Evolutionary conservation across 2,888 invertebrate genomes (phyloP), one percentile per base, ranked within the genome.

Genomic region (Cheilosia vulpina): DNA sequence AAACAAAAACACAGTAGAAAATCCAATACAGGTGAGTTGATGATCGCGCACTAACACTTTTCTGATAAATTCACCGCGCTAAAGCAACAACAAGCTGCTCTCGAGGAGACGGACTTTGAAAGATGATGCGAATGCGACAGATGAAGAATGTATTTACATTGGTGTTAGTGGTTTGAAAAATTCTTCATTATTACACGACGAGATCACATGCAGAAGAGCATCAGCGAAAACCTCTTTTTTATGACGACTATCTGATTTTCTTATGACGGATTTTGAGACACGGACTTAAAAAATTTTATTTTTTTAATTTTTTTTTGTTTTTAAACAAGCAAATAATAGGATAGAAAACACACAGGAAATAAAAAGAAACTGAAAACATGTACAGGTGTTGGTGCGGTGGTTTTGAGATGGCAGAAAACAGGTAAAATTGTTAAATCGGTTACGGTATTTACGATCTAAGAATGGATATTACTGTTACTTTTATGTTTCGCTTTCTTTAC

Each of bases 21-120:
- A 62, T 72, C 73, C 68, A 73, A 79, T 31, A 84, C 83, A 84
- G 83, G 83, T 84, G 79, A 79, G 83, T 55, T 76, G 57, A 24
- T 55, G 47, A 21, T 50, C 45, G 27, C 17, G 13, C 73, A 72
- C 76, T 45, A 15, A 3, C 13, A 38, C 6, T 24, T 13, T 6
- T 27, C 27, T 6, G 50, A 43, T 7, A 31, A 43, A 58, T 52
- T 76, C 43, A 60, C 65, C 41, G 60, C 52, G 52, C 43, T 45
- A 31, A 53, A 3, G n/a, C 65, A 75, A 52, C 63, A 69, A 81
- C 75, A 76, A 68, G 19, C 31, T 24, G 50, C 4, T 38, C 38
- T 24, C 17, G 17, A 19, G 19, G 53, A 63, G 50, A 45, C 52
- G 50, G 45, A 63, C 52, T 72, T 72, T 19, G 31, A 31, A 62